These are phyloP conservation scores for Mizuhopecten yessoensis DNA, from an alignment of 1,140 invertebrate species.

Conservation along the genomic window DNA sequence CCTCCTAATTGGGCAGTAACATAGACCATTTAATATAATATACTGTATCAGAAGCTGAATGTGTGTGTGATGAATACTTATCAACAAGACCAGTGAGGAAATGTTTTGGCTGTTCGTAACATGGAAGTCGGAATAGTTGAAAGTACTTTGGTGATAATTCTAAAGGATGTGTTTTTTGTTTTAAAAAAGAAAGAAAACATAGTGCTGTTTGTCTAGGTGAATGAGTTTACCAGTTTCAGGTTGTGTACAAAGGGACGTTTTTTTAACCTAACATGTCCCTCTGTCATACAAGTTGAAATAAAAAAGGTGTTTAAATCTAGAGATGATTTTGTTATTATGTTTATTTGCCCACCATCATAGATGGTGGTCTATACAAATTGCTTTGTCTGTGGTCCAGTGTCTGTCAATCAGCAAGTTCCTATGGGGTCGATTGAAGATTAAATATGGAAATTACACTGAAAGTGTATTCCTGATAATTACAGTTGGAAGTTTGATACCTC, in stretches of 20 bases:
- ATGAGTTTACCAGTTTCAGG: constrained; percentile 16
- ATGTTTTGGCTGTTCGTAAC: neutral
- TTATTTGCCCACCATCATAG: too few species aligned
- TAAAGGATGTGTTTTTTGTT: constrained; percentile 38
- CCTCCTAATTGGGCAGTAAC: constrained; percentile 49
- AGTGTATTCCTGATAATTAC: too few species aligned
- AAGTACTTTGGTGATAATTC: neutral
- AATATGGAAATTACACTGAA: too few species aligned
- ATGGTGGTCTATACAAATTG: too few species aligned
- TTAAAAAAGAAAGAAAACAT: neutral
- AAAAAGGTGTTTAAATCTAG: constrained; percentile 1
- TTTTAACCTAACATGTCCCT: neutral
- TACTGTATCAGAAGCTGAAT: constrained; percentile 33
- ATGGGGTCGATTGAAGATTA: too few species aligned
- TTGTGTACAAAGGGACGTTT: constrained; percentile 34
- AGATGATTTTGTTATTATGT: neutral
- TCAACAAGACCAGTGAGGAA: neutral
- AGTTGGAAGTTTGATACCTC: too few species aligned
- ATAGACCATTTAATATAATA: constrained; percentile 10
- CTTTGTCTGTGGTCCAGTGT: too few species aligned
- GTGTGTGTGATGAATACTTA: constrained; percentile 28
- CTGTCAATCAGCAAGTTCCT: too few species aligned
- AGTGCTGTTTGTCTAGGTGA: constrained; percentile 37
- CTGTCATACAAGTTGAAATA: constrained; percentile 34
- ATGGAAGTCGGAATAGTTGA: neutral